phyloP scores from a whole-genome alignment of 2,113 vertebrate genomes.

The Vireo altiloquus region DNA sequence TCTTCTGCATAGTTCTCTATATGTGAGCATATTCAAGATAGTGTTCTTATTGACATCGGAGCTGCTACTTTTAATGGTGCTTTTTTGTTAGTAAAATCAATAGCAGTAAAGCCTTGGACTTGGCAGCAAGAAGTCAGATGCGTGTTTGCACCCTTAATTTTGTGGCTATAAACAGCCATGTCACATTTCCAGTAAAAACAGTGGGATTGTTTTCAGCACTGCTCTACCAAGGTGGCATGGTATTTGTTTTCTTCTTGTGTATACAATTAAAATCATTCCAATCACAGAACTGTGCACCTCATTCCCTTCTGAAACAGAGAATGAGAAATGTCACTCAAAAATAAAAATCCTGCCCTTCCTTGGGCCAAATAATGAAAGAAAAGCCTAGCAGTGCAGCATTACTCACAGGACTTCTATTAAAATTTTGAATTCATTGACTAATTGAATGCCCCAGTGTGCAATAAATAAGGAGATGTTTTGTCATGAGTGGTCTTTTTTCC shows the following conservation, averaged over 20 bases:
- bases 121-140: conserved; percentile 51
- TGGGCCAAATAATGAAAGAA: conserved; percentile 43
- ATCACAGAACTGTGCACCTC: conserved; percentile 15
- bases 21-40: not conserved
- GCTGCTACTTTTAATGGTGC: not conserved
- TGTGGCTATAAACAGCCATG: conserved; percentile 51
- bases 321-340: conserved; percentile 48
- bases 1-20: not conserved
- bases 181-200: conserved; percentile 42
- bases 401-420: conserved; percentile 11
- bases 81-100: conserved; percentile 35
- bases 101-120: conserved; percentile 25
- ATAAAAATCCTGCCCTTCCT: conserved; percentile 20
- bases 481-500: not conserved
- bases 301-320: conserved; percentile 52
- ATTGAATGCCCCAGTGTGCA: conserved; percentile 4
- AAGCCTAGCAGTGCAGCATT: not conserved
- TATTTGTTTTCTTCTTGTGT: conserved; percentile 53
- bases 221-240: conserved; percentile 18
- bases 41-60: not conserved
- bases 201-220: conserved; percentile 35
- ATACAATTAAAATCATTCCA: conserved; percentile 46
- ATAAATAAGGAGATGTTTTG: conserved; percentile 13
- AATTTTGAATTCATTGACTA: not conserved
- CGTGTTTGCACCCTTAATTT: conserved; percentile 64